Base-by-base conservation (phyloP, 2,113 vertebrate genomes). In the Plecotus auritus region DNA sequence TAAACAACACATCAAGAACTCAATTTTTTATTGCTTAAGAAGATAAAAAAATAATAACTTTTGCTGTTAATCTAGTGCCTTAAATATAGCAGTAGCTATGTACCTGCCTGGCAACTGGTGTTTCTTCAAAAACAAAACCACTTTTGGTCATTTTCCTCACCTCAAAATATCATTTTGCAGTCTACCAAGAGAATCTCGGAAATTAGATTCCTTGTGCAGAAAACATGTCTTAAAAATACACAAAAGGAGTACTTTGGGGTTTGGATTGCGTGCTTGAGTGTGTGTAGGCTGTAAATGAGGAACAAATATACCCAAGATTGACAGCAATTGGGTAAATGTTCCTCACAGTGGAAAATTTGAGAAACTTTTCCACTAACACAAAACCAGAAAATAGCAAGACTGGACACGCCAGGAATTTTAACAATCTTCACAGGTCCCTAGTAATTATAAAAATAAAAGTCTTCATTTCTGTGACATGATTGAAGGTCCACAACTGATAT, bases 401-500 rank as follows among this genome's bases (percentile, higher is more conserved):
- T n/a, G 45, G 81, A 54, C 49, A 72, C 40, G 40, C n/a, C 64
- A 85, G 78, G 64, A 94, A 88, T 93, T 91, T 91, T 32, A 51
- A 78, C 92, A 85, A 40, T 92, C 77, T 88, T 92, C 72, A 73
- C 6, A 51, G 37, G 28, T 90, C 20, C 18, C 74, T 85, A 83
- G 35, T 94, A 92, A 94, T 95, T 81, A 95, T 35, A 85, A 85
- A 97, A 91, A 83, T 42, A 59, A 61, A 87, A 93, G 18, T 91
- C 51, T 89, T 95, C 30, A 95, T 93, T 94, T 81, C 86, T 94
- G 59, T 90, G 42, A 66, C 64, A 28, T 35, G 42, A 83, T 37
- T 67, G 72, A 91, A 83, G 66, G 51, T 74, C 16, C 40, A 88
- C 59, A 96, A 56, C 35, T 40, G 54, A 49, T 56, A 76, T 7